Conservation (phyloP, 1,140 invertebrate species). For the Xylocopa sonorina region DNA sequence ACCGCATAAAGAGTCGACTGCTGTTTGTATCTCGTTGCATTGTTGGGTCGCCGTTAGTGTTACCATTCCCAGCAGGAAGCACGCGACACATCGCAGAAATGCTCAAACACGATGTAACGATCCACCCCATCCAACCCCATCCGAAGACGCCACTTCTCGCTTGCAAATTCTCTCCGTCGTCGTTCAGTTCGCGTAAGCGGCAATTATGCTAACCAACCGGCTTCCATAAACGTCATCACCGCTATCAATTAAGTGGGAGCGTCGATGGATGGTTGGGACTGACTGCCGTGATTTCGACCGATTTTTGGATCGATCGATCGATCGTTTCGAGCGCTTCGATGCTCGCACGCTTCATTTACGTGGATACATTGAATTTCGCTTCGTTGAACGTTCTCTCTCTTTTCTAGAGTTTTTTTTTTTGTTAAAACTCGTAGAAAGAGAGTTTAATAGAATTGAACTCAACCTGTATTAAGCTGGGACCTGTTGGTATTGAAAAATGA, state of each 20-base stretch:
- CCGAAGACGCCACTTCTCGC: neutral
- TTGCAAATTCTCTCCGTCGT: neutral
- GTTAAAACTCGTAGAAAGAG: too few relatives aligned
- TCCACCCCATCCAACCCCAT: conserved; percentile 7
- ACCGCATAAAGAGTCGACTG: conserved; percentile 29
- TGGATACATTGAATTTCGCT: neutral
- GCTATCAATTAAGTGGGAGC: conserved; percentile 23
- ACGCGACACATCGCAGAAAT: conserved; percentile 39
- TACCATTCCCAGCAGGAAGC: conserved; percentile 31
- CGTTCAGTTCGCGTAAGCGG: conserved; percentile 64
- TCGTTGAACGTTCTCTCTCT: too few relatives aligned
- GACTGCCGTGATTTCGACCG: conserved; percentile 5
- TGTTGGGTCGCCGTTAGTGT: conserved; percentile 42
- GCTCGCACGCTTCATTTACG: neutral
- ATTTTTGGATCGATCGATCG: neutral
- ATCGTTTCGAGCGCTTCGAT: too few relatives aligned
- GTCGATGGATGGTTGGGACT: neutral
- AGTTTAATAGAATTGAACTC: too few relatives aligned
- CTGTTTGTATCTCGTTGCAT: conserved; percentile 40
- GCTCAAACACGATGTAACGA: conserved; percentile 42
- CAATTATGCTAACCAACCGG: conserved; percentile 68
- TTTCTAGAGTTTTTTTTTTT: too few relatives aligned
- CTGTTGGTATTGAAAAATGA: too few relatives aligned
- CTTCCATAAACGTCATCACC: conserved; percentile 27
- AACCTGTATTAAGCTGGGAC: too few relatives aligned